Evolutionary conservation across 2,797 vertebrate species (phyloP).

Genomic region (Emys orbicularis): DNA sequence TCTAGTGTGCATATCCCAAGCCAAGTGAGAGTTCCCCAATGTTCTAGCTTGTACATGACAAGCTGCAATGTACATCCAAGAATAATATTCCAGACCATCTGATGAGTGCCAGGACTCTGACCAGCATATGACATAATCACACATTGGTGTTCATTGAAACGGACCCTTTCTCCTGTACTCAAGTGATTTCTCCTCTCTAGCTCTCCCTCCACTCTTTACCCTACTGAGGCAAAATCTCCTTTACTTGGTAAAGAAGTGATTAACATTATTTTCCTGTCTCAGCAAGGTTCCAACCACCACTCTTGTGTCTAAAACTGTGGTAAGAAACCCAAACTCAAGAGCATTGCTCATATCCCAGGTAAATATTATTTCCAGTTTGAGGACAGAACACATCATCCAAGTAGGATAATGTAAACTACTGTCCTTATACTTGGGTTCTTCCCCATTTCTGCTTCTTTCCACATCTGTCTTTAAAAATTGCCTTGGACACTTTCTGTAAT

Average conservation of each 20-base stretch:
- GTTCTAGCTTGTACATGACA: rapidly evolving
- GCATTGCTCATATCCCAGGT: background rate
- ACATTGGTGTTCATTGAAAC: background rate
- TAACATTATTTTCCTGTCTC: background rate
- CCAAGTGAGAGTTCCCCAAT: background rate
- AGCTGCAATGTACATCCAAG: background rate
- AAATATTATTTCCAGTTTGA: background rate
- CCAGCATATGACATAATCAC: rapidly evolving
- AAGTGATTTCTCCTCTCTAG: background rate
- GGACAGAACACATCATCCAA: background rate
- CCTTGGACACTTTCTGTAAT: background rate
- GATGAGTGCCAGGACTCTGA: background rate
- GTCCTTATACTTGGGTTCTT: background rate
- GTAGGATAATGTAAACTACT: background rate
- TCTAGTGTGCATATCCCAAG: background rate
- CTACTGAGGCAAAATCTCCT: background rate
- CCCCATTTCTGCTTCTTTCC: background rate
- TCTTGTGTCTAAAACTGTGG: background rate
- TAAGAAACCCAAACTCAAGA: background rate
- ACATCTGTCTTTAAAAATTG: background rate
- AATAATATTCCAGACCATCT: background rate
- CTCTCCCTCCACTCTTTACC: background rate
- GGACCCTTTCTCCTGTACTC: background rate
- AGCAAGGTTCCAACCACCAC: background rate
- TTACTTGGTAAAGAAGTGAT: background rate